Conservation (phyloP, 2,888 invertebrate species). For the Caenorhabditis sp. region DNA sequence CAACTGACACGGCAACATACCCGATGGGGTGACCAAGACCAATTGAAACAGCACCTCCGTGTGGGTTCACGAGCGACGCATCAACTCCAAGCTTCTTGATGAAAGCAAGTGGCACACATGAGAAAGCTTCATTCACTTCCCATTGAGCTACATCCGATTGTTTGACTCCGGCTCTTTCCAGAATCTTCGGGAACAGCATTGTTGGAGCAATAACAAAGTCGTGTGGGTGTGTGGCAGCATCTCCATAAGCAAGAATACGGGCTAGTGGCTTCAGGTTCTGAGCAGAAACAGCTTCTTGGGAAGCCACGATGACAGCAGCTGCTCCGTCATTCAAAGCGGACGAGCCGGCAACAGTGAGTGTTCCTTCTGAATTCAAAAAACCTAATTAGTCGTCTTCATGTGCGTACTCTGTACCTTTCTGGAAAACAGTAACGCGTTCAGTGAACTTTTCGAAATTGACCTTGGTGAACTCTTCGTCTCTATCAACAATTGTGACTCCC, state of each 20-base stretch:
- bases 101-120: slow-evolving; percentile 95
- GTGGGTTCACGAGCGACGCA: slow-evolving; percentile 93
- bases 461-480: slow-evolving; percentile 96
- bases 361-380: slow-evolving; percentile 85
- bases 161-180: slow-evolving; percentile 90
- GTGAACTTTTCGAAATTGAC: slow-evolving; percentile 95
- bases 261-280: slow-evolving; percentile 92
- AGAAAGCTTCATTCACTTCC: slow-evolving; percentile 99
- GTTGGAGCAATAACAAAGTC: slow-evolving; percentile 98
- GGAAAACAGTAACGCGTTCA: slow-evolving; percentile 93
- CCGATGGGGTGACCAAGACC: slow-evolving; percentile 99
- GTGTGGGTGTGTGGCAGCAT: slow-evolving; percentile 91
- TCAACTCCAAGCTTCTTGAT: slow-evolving; percentile 92
- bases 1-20: slow-evolving; percentile 83
- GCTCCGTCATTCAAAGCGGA: slow-evolving; percentile 98
- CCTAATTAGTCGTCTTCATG: not conserved
- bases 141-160: slow-evolving; percentile 93
- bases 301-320: slow-evolving; percentile 90
- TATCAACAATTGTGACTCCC: slow-evolving; percentile 87
- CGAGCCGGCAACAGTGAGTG: slow-evolving; percentile 98
- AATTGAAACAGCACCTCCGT: slow-evolving; percentile 98
- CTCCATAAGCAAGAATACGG: slow-evolving; percentile 84
- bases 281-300: slow-evolving; percentile 67
- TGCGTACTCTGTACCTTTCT: slow-evolving; percentile 84
- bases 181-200: slow-evolving; percentile 91